These are phyloP conservation scores for Manis crassicaudata DNA, from an alignment of 2,797 vertebrate species.

Conservation along the genomic window DNA sequence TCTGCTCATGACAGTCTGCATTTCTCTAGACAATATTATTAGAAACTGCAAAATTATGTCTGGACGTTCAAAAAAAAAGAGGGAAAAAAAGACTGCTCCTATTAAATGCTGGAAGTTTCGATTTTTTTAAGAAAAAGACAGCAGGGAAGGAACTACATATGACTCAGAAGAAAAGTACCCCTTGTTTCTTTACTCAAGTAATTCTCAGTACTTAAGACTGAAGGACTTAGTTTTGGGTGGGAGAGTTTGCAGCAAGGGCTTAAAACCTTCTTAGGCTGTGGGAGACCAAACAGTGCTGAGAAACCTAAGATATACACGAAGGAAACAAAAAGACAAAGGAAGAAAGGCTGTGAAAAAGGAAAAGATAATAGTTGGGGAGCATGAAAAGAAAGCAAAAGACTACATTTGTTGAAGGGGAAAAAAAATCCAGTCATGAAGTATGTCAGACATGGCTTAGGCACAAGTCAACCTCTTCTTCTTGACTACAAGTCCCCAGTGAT, in stretches of 20 bases:
- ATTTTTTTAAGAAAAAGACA: constrained; percentile 27
- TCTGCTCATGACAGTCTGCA: background rate
- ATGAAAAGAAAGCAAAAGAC: background rate
- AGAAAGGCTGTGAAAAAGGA: background rate
- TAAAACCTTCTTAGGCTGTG: background rate
- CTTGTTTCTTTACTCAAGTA: background rate
- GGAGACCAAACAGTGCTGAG: background rate
- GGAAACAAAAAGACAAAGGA: background rate
- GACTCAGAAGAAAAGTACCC: background rate
- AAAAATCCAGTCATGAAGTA: background rate
- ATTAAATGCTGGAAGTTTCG: background rate
- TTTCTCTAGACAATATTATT: background rate
- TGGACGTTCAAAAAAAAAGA: background rate
- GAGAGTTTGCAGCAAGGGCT: background rate
- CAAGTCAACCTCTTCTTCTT: background rate
- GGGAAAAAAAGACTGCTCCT: background rate
- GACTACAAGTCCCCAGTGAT: background rate
- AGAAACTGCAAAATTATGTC: background rate
- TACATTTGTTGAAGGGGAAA: background rate
- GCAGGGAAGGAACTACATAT: background rate
- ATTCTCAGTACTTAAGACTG: background rate
- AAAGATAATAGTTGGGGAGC: background rate
- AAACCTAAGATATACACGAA: background rate
- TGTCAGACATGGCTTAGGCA: background rate
- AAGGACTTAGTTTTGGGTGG: too few species aligned